A percentile compares a stretch with the other conserved stretches of the same genome.
Evolutionary conservation across 2,888 invertebrate species (phyloP).

Genomic region (Caenorhabditis drosophilae): DNA sequence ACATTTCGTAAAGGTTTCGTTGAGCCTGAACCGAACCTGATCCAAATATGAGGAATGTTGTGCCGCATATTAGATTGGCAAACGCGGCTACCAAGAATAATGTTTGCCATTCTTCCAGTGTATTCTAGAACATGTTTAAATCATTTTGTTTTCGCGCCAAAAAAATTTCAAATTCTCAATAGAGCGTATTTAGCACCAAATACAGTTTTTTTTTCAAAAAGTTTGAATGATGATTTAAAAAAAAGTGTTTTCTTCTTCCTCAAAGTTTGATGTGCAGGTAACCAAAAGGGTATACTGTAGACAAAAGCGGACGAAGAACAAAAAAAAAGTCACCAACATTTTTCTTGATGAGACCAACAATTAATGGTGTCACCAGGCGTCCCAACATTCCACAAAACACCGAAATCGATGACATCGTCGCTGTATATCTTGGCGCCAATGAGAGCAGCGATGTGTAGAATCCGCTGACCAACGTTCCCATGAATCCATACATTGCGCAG

Average conservation of each 20-base stretch:
- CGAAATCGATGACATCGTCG: constrained; percentile 56
- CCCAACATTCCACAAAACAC: constrained; percentile 52
- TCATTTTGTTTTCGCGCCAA: background rate
- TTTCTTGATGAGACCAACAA: constrained; percentile 47
- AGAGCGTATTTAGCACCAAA: too few species aligned
- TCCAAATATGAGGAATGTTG: constrained; percentile 42
- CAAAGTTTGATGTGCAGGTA: too few species aligned
- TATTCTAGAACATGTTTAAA: constrained; percentile 27
- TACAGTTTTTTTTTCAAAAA: too few species aligned
- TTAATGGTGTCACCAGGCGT: constrained; percentile 40
- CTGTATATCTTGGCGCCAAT: constrained; percentile 57
- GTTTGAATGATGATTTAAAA: too few species aligned
- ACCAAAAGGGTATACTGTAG: too few species aligned
- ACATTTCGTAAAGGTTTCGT: too few species aligned
- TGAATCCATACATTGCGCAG: constrained; percentile 40
- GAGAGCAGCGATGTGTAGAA: constrained; percentile 55
- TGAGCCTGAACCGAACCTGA: too few species aligned
- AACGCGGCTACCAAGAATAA: constrained; percentile 37
- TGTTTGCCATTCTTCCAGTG: constrained; percentile 38
- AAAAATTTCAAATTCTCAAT: too few species aligned
- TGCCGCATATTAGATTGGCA: constrained; percentile 37
- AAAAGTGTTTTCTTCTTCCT: too few species aligned
- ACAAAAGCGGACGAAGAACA: too few species aligned
- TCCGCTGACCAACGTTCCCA: constrained; percentile 50
- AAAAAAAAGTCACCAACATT: constrained; percentile 23